These are phyloP conservation scores for Synergus laeviventris DNA, from an alignment of 2,888 invertebrate species.

Conservation along the genomic window DNA sequence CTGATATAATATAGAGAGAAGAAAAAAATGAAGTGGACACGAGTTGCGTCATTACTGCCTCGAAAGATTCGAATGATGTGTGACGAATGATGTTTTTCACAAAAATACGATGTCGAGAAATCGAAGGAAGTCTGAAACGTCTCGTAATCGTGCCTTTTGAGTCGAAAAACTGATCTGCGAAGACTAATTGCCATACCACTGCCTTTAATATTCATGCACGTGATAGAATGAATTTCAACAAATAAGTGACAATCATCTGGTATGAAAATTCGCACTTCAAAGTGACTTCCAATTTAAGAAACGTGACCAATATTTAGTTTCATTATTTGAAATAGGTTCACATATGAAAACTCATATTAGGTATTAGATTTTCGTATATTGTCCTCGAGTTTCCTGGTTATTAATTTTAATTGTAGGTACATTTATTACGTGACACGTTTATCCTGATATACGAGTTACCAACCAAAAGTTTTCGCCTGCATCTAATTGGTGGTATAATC, in stretches of 20 bases:
- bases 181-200: not conserved
- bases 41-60: not conserved
- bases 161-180: constrained; percentile 42
- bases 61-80: not conserved
- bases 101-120: not conserved
- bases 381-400: not conserved
- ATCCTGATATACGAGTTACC: not conserved
- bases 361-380: not conserved
- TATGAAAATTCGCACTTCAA: not conserved
- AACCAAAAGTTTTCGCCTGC: not conserved
- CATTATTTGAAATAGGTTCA: too few relatives aligned
- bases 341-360: not conserved
- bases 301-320: too few relatives aligned
- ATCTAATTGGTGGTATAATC: not conserved
- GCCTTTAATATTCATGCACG: not conserved
- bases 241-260: not conserved
- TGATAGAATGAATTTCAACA: not conserved
- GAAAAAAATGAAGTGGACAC: not conserved
- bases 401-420: not conserved
- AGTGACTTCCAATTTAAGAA: not conserved
- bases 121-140: constrained; percentile 28
- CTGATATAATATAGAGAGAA: too few relatives aligned
- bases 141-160: constrained; percentile 38
- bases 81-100: not conserved
- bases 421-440: not conserved